Evolutionary conservation across 1,140 invertebrate genomes (phyloP).

Genomic region (Mylabris phalerata): DNA sequence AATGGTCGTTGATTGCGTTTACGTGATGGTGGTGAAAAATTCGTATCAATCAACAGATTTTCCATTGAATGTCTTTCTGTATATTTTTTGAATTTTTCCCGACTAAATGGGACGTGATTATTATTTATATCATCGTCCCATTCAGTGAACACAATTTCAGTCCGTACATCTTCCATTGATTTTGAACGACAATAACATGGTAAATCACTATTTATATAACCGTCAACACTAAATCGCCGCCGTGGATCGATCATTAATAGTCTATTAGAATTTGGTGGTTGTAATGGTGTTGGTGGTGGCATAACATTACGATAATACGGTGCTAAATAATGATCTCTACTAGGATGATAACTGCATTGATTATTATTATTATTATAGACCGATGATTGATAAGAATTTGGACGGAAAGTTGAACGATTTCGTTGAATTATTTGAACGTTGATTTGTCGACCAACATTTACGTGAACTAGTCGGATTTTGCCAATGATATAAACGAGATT

Average conservation of each 20-base stretch:
- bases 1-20: background rate
- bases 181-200: constrained; percentile 57
- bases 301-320: constrained; percentile 59
- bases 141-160: constrained; percentile 54
- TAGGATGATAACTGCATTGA: constrained; percentile 19
- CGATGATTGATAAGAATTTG: constrained; percentile 37
- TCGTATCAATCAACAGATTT: constrained; percentile 53
- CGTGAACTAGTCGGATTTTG: constrained; percentile 44
- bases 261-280: constrained; percentile 39
- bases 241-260: constrained; percentile 45
- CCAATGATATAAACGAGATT: constrained; percentile 37
- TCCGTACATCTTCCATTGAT: constrained; percentile 62
- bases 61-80: constrained; percentile 60
- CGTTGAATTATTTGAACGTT: constrained; percentile 24
- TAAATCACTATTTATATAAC: constrained; percentile 34
- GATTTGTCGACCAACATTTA: constrained; percentile 53
- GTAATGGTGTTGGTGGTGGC: constrained; percentile 44
- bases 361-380: background rate
- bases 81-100: constrained; percentile 29
- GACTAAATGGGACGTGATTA: constrained; percentile 46
- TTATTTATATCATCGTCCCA: constrained; percentile 57
- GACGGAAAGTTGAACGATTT: constrained; percentile 51
- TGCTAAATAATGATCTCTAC: constrained; percentile 58
- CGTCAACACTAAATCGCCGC: constrained; percentile 23
- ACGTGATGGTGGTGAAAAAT: constrained; percentile 25